These are phyloP conservation scores for Pristis pectinata DNA, from an alignment of 2,797 vertebrate species.

Conservation along the genomic window DNA sequence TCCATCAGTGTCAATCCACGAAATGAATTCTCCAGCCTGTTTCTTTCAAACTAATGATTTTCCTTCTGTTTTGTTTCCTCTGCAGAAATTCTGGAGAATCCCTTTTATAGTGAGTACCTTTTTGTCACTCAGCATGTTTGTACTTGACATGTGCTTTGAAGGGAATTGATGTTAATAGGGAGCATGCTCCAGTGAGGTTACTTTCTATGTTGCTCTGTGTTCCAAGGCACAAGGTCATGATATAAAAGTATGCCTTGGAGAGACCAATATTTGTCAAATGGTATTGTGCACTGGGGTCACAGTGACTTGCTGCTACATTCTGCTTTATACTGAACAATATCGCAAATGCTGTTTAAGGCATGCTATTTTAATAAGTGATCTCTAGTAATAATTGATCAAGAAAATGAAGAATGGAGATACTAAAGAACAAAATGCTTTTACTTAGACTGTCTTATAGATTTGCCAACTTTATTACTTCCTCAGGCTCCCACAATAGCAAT, in stretches of 20 bases:
- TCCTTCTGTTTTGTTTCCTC: conserved; percentile 51
- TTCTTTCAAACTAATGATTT: conserved; percentile 40
- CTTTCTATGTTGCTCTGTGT: not conserved
- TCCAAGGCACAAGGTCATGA: not conserved
- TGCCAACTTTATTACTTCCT: not conserved
- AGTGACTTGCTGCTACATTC: not conserved
- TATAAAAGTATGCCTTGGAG: too few relatives aligned
- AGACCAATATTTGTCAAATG: not conserved
- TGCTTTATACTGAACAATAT: not conserved
- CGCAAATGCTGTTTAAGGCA: not conserved
- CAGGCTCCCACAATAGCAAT: not conserved
- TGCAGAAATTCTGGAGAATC: conserved; percentile 65
- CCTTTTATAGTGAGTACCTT: conserved; percentile 64
- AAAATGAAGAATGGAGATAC: not conserved
- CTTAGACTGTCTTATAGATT: too few relatives aligned
- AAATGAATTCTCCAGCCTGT: not conserved
- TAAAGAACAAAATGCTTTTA: not conserved
- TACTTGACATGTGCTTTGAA: not conserved
- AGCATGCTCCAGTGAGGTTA: not conserved
- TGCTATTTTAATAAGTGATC: not conserved
- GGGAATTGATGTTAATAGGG: not conserved
- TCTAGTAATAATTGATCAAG: not conserved
- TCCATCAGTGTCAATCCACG: not conserved
- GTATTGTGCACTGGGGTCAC: not conserved
- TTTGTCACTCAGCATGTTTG: conserved; percentile 24